phyloP scores from a whole-genome alignment of 2,113 vertebrate genomes.

The Nothobranchius furzeri region DNA sequence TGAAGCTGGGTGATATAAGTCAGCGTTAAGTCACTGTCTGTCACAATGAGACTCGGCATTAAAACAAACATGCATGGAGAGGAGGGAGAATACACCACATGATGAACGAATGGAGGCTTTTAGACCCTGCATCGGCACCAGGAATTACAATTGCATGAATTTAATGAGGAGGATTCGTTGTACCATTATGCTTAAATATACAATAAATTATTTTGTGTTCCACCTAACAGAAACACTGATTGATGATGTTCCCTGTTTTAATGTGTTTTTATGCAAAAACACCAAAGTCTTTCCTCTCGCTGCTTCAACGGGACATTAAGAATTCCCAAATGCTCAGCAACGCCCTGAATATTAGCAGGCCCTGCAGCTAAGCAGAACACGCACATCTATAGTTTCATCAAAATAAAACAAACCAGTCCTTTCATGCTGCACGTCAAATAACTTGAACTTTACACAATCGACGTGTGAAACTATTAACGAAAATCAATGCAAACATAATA shows the following conservation, averaged over 20 bases:
- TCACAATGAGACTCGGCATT: conserved; percentile 38
- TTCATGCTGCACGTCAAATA: not conserved
- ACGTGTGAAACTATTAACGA: not conserved
- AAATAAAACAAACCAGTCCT: not conserved
- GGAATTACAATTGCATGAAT: conserved; percentile 31
- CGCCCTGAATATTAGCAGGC: conserved; percentile 28
- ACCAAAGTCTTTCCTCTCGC: conserved; percentile 23
- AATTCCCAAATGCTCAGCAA: conserved; percentile 20
- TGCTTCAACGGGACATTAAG: conserved; percentile 22
- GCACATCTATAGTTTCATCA: not conserved
- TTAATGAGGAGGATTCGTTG: conserved; percentile 16
- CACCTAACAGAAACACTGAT: conserved; percentile 23
- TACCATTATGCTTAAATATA: conserved; percentile 26
- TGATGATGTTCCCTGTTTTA: conserved; percentile 47
- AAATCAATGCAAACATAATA: not conserved
- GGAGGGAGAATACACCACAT: conserved; percentile 39
- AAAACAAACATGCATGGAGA: conserved; percentile 40
- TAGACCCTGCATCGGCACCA: not conserved
- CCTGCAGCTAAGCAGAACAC: not conserved
- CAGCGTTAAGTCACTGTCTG: conserved; percentile 45
- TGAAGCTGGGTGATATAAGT: conserved; percentile 40
- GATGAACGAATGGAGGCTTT: conserved; percentile 38
- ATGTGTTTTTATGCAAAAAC: conserved; percentile 59
- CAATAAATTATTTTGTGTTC: conserved; percentile 4
- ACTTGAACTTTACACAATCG: not conserved